phyloP scores from a whole-genome alignment of 2,113 vertebrate species.

The Hemiprocne comata region DNA sequence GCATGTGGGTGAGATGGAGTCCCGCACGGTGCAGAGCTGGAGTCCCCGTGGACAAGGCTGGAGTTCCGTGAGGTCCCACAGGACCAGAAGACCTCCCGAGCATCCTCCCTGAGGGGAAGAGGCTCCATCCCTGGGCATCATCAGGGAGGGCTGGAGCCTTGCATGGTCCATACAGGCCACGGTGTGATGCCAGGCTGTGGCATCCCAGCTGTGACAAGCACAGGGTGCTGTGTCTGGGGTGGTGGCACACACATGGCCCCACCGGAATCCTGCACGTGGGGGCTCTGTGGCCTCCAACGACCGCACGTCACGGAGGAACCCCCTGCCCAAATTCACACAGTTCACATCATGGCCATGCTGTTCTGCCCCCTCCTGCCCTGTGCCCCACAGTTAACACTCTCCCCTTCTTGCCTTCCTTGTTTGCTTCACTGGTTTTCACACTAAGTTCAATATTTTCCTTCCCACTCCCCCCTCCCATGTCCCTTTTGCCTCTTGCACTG shows the following conservation, averaged over 20 bases:
- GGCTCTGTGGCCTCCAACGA: not conserved
- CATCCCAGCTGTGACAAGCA: fast-evolving
- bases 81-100: not conserved
- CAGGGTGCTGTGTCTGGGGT: not conserved
- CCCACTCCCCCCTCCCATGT: not conserved
- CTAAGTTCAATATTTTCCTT: conserved; percentile 44
- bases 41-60: not conserved
- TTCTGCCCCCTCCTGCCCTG: not conserved
- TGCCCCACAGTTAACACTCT: not conserved
- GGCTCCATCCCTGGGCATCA: not conserved
- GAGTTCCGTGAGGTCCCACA: not conserved
- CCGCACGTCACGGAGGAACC: fast-evolving
- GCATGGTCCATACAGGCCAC: fast-evolving
- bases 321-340: fast-evolving
- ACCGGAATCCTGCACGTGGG: fast-evolving
- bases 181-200: fast-evolving
- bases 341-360: not conserved
- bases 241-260: not conserved
- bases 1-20: not conserved
- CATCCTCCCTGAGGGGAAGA: not conserved
- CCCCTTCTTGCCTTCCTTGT: not conserved
- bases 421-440: not conserved
- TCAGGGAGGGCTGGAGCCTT: not conserved
- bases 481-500: not conserved
- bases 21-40: too few species aligned